Evolutionary conservation across 2,888 invertebrate genomes (phyloP).

Genomic region (Phengaris alcon): DNA sequence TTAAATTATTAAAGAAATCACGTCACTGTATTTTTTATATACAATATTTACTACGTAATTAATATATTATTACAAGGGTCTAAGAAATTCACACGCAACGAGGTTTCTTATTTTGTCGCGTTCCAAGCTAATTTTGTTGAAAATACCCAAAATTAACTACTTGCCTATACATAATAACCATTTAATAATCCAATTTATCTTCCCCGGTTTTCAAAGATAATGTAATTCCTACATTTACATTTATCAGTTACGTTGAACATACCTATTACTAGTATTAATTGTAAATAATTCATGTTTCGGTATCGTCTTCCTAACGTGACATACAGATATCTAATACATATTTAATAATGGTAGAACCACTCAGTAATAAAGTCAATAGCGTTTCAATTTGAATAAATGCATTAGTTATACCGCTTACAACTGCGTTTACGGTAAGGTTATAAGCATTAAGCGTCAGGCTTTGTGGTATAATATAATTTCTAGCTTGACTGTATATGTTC

Average conservation of each 20-base stretch:
- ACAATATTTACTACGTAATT: too few relatives aligned
- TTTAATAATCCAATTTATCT: too few relatives aligned
- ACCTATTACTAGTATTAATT: constrained; percentile 16
- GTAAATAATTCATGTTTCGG: constrained; percentile 54
- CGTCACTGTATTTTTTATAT: too few relatives aligned
- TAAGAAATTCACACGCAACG: too few relatives aligned
- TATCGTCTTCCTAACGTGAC: constrained; percentile 49
- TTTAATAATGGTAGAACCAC: constrained; percentile 53
- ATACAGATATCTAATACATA: constrained; percentile 52
- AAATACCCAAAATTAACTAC: too few relatives aligned
- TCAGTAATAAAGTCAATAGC: constrained; percentile 53
- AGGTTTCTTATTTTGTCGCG: too few relatives aligned
- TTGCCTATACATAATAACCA: too few relatives aligned
- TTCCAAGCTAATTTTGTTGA: too few relatives aligned
- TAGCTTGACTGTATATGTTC: not conserved
- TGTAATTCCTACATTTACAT: not conserved
- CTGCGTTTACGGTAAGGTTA: constrained; percentile 11
- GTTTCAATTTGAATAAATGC: constrained; percentile 27
- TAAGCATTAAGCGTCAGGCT: constrained; percentile 18
- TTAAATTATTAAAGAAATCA: too few relatives aligned
- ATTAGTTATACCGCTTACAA: constrained; percentile 19
- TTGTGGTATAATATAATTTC: constrained; percentile 15
- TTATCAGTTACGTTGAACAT: not conserved
- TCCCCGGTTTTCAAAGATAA: not conserved
- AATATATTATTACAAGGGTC: too few relatives aligned